Conservation (phyloP, 2,113 vertebrate species). For the Aramus guarauna region DNA sequence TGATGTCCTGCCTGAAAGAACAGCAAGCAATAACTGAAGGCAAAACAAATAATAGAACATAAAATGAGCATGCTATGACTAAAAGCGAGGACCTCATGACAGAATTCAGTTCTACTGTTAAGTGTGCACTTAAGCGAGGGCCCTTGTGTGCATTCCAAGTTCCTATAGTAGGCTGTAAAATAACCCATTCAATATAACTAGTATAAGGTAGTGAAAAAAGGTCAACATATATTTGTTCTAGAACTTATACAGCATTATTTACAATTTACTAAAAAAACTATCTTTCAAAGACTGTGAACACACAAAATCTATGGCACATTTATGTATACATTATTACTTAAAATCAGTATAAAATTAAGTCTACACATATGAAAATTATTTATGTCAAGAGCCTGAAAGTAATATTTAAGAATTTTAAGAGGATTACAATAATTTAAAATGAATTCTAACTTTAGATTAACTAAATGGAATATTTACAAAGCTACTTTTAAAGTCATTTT, state of each 20-base stretch:
- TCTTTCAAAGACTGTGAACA: constrained; percentile 57
- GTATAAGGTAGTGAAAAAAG: background rate
- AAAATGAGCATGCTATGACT: constrained; percentile 64
- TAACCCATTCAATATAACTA: background rate
- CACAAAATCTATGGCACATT: constrained; percentile 74
- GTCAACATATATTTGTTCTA: constrained; percentile 57
- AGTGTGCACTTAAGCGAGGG: constrained; percentile 9
- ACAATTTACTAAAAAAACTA: constrained; percentile 73
- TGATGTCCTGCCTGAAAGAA: constrained; percentile 7
- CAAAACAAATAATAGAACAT: constrained; percentile 48
- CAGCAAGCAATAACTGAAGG: constrained; percentile 28
- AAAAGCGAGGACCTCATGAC: constrained; percentile 21
- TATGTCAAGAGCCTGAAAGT: constrained; percentile 52
- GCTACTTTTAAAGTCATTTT: constrained; percentile 17
- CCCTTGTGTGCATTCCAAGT: constrained; percentile 42
- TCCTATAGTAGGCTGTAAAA: constrained; percentile 30
- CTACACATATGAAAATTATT: constrained; percentile 42
- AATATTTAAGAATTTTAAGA: constrained; percentile 39
- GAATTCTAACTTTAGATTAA: constrained; percentile 24
- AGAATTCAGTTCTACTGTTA: constrained; percentile 31
- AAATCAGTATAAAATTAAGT: constrained; percentile 68
- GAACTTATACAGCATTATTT: constrained; percentile 70
- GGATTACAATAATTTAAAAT: constrained; percentile 59
- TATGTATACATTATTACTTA: constrained; percentile 59
- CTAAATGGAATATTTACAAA: constrained; percentile 57